A percentile compares a stretch with the other conserved stretches of the same genome.
Evolutionary conservation across 2,797 vertebrate species (phyloP).

Genomic region (Eptatretus atami): DNA sequence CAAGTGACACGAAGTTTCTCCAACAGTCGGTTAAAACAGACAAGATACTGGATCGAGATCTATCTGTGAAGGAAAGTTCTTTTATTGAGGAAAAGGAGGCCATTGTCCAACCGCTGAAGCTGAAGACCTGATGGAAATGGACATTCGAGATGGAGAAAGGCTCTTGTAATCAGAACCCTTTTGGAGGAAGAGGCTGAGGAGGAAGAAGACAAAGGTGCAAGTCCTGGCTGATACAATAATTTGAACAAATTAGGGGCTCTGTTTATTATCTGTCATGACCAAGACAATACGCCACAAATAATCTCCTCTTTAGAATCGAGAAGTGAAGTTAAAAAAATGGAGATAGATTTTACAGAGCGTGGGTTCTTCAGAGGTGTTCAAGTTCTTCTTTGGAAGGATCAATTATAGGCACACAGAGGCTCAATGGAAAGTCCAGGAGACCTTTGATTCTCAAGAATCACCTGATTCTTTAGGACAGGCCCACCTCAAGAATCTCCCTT

Average conservation of each 20-base stretch:
- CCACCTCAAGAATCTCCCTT: conserved; percentile 76
- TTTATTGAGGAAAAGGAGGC: not conserved
- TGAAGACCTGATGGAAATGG: not conserved
- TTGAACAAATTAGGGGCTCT: too few species aligned
- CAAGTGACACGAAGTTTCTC: not conserved
- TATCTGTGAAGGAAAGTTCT: not conserved
- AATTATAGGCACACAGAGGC: conserved; percentile 58
- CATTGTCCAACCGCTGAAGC: not conserved
- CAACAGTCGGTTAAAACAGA: conserved; percentile 4
- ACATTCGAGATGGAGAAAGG: not conserved
- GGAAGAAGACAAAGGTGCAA: not conserved
- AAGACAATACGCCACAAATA: too few species aligned
- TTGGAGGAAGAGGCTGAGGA: not conserved
- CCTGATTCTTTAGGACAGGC: conserved; percentile 88
- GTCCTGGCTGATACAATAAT: too few species aligned
- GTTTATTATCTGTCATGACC: too few species aligned
- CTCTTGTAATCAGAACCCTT: not conserved
- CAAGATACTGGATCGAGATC: not conserved
- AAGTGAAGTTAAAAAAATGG: not conserved
- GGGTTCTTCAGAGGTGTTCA: not conserved
- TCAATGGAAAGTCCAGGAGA: conserved; percentile 76
- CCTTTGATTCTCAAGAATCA: conserved; percentile 77
- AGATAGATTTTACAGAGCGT: not conserved
- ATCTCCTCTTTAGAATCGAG: too few species aligned
- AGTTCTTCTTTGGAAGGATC: not conserved